Percentiles rank a stretch among this genome's conserved stretches.
Evolutionary conservation across 2,888 invertebrate genomes (phyloP).

Genomic region (Eilema sororculum): DNA sequence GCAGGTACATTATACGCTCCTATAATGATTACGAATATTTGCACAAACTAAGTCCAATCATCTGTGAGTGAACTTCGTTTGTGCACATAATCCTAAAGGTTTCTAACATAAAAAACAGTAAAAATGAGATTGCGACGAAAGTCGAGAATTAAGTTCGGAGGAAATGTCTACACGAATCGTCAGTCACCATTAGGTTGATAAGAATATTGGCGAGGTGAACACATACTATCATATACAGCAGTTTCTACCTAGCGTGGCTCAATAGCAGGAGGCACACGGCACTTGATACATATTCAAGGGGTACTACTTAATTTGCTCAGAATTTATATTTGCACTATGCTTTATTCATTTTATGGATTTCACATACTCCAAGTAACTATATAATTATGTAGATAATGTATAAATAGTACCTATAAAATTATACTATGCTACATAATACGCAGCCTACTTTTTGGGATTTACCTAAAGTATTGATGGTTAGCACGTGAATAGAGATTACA

Average conservation of each 20-base stretch:
- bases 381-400: no score
- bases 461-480: no score
- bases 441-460: no score
- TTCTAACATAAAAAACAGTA: background rate
- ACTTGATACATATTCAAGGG: conserved; percentile 4
- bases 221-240: background rate
- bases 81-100: background rate
- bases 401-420: no score
- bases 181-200: background rate
- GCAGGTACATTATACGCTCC: background rate
- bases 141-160: background rate
- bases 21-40: no score
- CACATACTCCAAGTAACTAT: background rate
- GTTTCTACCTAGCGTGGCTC: background rate
- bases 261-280: conserved; percentile 1
- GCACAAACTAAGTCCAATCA: no score
- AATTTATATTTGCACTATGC: conserved; percentile 2
- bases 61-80: background rate
- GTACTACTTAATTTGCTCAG: background rate
- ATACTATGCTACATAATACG: no score
- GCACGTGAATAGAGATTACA: no score
- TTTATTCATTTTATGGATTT: background rate
- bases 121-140: background rate
- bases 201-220: background rate
- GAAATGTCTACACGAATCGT: background rate